A percentile compares a stretch with the other conserved stretches of the same genome.
These are phyloP conservation scores for Drosophila formosana DNA, from an alignment of 2,888 invertebrate species.

Conservation along the genomic window DNA sequence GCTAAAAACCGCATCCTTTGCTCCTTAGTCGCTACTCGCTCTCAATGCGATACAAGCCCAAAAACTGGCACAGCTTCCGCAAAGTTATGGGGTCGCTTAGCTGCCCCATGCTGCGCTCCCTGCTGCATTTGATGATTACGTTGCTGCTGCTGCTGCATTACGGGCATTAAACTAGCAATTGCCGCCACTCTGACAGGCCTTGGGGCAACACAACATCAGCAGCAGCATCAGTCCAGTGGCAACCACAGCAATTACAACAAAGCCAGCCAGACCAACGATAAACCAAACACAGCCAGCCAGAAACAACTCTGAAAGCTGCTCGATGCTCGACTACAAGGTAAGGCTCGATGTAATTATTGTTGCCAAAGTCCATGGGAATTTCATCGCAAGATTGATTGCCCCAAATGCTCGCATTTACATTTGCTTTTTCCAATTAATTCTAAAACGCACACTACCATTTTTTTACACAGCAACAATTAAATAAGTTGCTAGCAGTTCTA, in stretches of 20 bases:
- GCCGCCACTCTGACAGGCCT: conserved; percentile 39
- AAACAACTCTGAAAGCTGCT: neutral
- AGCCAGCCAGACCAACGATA: conserved; percentile 12
- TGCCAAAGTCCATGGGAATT: neutral
- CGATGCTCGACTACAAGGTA: neutral
- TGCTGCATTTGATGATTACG: conserved; percentile 35
- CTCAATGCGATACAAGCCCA: conserved; percentile 5
- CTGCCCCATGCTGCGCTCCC: neutral
- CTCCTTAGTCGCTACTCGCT: neutral
- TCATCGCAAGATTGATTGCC: neutral
- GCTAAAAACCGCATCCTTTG: conserved; percentile 41
- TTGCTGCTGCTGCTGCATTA: conserved; percentile 42
- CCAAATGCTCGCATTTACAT: neutral
- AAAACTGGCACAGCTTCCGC: conserved; percentile 29
- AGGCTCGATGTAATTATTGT: neutral
- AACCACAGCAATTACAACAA: conserved; percentile 47
- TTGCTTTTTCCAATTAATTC: neutral
- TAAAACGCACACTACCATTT: neutral
- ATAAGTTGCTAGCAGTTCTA: too few relatives aligned
- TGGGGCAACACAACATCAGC: conserved; percentile 20
- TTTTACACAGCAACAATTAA: too few relatives aligned
- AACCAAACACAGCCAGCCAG: conserved; percentile 20
- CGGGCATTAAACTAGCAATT: conserved; percentile 58
- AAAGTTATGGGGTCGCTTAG: conserved; percentile 22
- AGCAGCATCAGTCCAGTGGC: neutral